Conservation (phyloP, 2,113 vertebrate species). For the Cricetomys ansorgei region DNA sequence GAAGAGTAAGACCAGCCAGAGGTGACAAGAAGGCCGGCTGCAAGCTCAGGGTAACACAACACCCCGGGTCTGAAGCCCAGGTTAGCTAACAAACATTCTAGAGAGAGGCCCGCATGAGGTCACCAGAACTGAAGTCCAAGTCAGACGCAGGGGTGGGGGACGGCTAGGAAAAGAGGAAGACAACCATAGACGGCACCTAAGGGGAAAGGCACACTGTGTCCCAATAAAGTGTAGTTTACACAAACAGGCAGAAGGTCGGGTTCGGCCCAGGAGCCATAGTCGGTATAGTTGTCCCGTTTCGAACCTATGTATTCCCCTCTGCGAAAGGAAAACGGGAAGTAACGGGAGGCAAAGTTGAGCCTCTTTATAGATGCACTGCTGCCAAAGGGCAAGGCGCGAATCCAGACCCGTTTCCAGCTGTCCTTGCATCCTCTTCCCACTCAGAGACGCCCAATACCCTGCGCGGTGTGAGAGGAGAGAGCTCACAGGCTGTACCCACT, state of each 20-base stretch:
- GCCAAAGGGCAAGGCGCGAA: not conserved
- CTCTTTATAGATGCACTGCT: not conserved
- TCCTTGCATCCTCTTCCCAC: not conserved
- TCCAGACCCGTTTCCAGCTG: not conserved
- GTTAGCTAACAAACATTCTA: not conserved
- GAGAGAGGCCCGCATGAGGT: not conserved
- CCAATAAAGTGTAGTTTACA: constrained; percentile 50
- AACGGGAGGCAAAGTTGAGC: not conserved
- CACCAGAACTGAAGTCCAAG: not conserved
- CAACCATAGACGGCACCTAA: not conserved
- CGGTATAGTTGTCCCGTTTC: not conserved
- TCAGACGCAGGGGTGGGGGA: not conserved
- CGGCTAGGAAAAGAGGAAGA: not conserved
- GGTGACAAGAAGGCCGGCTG: not conserved
- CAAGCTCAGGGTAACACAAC: not conserved
- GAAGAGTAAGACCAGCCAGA: not conserved
- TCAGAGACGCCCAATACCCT: rapidly evolving
- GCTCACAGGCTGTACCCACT: too few species aligned
- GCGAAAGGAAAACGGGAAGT: not conserved
- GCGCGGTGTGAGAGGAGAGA: not conserved
- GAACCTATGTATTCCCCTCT: not conserved
- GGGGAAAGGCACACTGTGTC: not conserved
- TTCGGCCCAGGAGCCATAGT: not conserved
- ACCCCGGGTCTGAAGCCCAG: not conserved
- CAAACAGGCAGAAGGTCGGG: not conserved